These are phyloP conservation scores for Homalodisca vitripennis DNA, from an alignment of 1,140 invertebrate genomes.

Conservation along the genomic window DNA sequence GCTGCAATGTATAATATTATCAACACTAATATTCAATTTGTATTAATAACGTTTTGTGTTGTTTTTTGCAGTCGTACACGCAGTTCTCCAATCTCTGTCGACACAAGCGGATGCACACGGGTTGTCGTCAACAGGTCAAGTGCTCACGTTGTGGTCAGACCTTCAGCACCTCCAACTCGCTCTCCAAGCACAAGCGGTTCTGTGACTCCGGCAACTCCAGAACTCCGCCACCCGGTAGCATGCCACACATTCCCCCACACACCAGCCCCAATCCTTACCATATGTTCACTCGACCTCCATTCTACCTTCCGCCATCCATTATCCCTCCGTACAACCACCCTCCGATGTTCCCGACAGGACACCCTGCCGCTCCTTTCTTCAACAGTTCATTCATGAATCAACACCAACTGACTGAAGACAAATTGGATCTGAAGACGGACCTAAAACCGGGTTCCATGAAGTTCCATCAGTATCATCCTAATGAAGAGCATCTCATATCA, in stretches of 20 bases:
- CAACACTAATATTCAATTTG: no score
- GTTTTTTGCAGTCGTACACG: conserved; percentile 87
- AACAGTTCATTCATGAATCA: conserved; percentile 51
- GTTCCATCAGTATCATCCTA: not conserved
- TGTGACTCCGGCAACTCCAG: conserved; percentile 62
- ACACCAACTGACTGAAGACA: not conserved
- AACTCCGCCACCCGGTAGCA: conserved; percentile 2
- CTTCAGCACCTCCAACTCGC: conserved; percentile 83
- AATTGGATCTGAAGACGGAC: not conserved
- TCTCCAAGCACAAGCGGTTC: conserved; percentile 81
- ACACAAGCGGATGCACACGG: conserved; percentile 97
- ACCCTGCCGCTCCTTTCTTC: conserved; percentile 51
- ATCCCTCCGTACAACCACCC: conserved; percentile 56
- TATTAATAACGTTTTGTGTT: no score
- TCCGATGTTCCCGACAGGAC: conserved; percentile 54
- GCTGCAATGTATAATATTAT: no score
- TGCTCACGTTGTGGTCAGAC: conserved; percentile 90
- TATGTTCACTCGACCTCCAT: conserved; percentile 58
- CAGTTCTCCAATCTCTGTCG: conserved; percentile 99
- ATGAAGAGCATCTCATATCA: not conserved
- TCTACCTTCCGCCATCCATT: conserved; percentile 55
- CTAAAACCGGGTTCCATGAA: not conserved
- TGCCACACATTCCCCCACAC: conserved; percentile 32
- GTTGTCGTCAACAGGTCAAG: conserved; percentile 84
- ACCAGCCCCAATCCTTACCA: conserved; percentile 62